Percentiles rank a stretch among this genome's conserved stretches.
Evolutionary conservation across 2,113 vertebrate species (phyloP).

Genomic region (Gambusia affinis): DNA sequence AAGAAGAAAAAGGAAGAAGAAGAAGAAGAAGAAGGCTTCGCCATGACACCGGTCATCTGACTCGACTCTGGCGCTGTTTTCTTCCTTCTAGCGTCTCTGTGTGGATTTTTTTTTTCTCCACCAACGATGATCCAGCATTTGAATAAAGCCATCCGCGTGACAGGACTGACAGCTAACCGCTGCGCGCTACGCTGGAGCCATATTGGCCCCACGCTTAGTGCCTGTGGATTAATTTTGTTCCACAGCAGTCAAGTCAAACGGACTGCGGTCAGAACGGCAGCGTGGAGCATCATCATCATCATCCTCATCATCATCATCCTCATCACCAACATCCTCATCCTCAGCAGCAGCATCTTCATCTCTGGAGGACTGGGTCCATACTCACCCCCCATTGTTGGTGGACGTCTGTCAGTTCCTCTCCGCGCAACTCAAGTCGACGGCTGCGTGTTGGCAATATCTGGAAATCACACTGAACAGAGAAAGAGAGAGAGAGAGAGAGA

Average conservation of each 20-base stretch:
- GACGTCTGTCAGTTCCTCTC: slow-evolving; percentile 69
- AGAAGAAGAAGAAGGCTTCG: slow-evolving; percentile 8
- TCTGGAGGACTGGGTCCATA: slow-evolving; percentile 49
- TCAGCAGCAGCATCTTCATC: slow-evolving; percentile 11
- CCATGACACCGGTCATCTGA: slow-evolving; percentile 49
- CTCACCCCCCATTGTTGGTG: slow-evolving; percentile 74
- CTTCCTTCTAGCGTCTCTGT: slow-evolving; percentile 1
- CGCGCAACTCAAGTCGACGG: slow-evolving; percentile 58
- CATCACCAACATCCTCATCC: slow-evolving; percentile 7
- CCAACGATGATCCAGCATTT: neutral
- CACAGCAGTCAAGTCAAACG: slow-evolving; percentile 46
- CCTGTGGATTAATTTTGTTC: slow-evolving; percentile 51
- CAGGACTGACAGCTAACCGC: slow-evolving; percentile 40
- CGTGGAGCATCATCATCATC: slow-evolving; percentile 14
- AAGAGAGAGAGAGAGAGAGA: neutral
- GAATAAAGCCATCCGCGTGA: slow-evolving; percentile 36
- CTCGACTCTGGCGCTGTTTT: slow-evolving; percentile 31
- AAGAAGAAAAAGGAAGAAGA: neutral
- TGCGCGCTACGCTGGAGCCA: slow-evolving; percentile 47
- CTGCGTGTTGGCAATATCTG: slow-evolving; percentile 65
- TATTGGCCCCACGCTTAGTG: slow-evolving; percentile 51
- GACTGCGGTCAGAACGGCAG: slow-evolving; percentile 24
- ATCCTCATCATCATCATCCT: neutral
- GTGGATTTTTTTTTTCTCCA: neutral
- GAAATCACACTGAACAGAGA: slow-evolving; percentile 62